Evolutionary conservation across 2,888 invertebrate genomes (phyloP).

Genomic region (Lysandra bellargus): DNA sequence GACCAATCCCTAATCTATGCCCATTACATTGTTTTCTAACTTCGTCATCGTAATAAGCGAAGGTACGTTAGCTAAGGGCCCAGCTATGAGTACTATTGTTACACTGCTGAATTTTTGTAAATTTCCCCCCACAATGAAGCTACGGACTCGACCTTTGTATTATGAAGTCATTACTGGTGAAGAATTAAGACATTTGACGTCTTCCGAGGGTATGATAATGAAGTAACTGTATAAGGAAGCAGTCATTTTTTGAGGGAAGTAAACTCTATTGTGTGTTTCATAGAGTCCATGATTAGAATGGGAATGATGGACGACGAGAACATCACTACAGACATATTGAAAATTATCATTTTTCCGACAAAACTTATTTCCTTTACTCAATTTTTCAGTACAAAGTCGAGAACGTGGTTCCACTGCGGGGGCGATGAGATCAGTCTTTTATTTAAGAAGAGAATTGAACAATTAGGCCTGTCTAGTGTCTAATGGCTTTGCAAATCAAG

Average conservation of each 20-base stretch:
- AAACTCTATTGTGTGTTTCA: neutral
- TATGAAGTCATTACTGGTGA: neutral
- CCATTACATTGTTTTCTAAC: neutral
- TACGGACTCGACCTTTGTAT: neutral
- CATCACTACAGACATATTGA: too few relatives aligned
- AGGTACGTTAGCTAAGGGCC: neutral
- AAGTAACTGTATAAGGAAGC: too few relatives aligned
- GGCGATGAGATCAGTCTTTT: constrained; percentile 29
- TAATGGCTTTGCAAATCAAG: constrained; percentile 16
- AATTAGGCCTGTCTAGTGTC: constrained; percentile 26
- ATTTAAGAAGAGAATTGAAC: constrained; percentile 21
- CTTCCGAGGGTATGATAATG: too few relatives aligned
- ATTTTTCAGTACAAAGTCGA: neutral
- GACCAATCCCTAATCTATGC: too few relatives aligned
- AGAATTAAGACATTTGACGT: too few relatives aligned
- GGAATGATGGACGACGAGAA: too few relatives aligned
- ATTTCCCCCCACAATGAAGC: constrained; percentile 4
- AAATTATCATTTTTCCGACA: too few relatives aligned
- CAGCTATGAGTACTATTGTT: constrained; percentile 9
- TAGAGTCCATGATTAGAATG: neutral
- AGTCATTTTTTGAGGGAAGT: neutral
- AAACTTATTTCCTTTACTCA: too few relatives aligned
- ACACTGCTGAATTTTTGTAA: constrained; percentile 22
- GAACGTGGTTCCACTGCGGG: neutral
- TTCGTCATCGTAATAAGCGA: neutral